Evolutionary conservation across 1,140 invertebrate genomes (phyloP), one percentile per base, ranked within the genome.

Genomic region (Pogonomyrmex californicus): DNA sequence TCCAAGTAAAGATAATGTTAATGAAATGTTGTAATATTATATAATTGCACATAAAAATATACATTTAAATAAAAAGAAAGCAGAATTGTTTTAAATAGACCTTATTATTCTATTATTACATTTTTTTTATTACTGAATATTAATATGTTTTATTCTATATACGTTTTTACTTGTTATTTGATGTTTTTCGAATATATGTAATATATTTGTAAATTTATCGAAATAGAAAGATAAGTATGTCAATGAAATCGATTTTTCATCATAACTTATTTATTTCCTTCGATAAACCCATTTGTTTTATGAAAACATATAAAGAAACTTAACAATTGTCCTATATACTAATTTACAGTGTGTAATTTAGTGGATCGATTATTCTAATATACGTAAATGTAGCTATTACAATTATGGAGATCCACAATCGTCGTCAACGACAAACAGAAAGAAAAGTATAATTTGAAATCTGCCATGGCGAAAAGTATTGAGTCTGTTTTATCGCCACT

Each of bases 321-420:
- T 41, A 36, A 58, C 12, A 75, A 2, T 41, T 30, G 54, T 23
- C 4, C 9, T 36, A 4, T 79, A 23, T 30, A 1, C 30, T 47
- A 47, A 4, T 12, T 51, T 33, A 1, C 7, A 4, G 14, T 38
- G 9, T 38, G 41, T 38, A 78, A 78, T 78, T 65, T n/a, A 79
- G n/a, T 38, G 12, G 62, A 79, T 79, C 60, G 62, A 79, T 79
- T 54, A 65, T 51, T 51, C 49, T 2, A 78, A 65, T 78, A 65
- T 23, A 10, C 30, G 9, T 49, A 65, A 78, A 41, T 78, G 60
- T 17, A 66, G 77, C 41, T 66, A 51, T 79, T 51, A 65, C 17
- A 62, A 44, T 60, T 76, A 77, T 3, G 14, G 33, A 66, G 33
- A 79, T n/a, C 5, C 10, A 1, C 3, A 9, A 63, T 14, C 2